Evolutionary conservation across 2,113 vertebrate species (phyloP).

Genomic region (Ranitomeya imitator): DNA sequence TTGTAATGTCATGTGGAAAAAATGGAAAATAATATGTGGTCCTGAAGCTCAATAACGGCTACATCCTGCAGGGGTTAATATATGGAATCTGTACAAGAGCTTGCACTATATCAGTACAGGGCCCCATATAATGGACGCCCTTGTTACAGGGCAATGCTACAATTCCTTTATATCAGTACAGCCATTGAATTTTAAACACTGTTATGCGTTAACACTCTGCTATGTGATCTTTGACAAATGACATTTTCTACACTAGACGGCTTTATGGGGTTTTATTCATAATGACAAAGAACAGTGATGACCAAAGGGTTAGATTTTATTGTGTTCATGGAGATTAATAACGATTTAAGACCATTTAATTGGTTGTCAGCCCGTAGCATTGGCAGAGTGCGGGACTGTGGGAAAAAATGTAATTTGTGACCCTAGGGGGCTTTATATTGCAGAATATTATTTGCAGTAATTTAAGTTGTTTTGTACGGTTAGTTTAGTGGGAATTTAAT

Average conservation of each 20-base stretch:
- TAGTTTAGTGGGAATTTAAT: background rate
- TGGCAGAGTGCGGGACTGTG: background rate
- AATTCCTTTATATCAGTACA: background rate
- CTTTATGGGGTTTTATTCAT: background rate
- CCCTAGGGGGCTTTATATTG: constrained; percentile 10
- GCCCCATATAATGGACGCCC: background rate
- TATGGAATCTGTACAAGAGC: background rate
- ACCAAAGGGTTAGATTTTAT: constrained; percentile 9
- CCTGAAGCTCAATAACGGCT: background rate
- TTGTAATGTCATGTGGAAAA: background rate
- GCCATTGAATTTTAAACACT: background rate
- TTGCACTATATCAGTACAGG: background rate
- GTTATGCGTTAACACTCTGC: too few relatives aligned
- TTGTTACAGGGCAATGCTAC: background rate
- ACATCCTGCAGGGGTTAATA: background rate
- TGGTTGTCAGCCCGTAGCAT: background rate
- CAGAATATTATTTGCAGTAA: background rate
- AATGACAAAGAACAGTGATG: constrained; percentile 1
- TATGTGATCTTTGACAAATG: constrained; percentile 30
- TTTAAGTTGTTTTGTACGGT: constrained; percentile 12
- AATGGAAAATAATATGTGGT: background rate
- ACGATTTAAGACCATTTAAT: background rate
- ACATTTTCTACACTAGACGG: constrained; percentile 20
- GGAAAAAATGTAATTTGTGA: background rate
- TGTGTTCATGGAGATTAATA: constrained; percentile 7